Evolutionary conservation across 2,888 invertebrate species (phyloP).

Genomic region (Lycocerus yunnanus): DNA sequence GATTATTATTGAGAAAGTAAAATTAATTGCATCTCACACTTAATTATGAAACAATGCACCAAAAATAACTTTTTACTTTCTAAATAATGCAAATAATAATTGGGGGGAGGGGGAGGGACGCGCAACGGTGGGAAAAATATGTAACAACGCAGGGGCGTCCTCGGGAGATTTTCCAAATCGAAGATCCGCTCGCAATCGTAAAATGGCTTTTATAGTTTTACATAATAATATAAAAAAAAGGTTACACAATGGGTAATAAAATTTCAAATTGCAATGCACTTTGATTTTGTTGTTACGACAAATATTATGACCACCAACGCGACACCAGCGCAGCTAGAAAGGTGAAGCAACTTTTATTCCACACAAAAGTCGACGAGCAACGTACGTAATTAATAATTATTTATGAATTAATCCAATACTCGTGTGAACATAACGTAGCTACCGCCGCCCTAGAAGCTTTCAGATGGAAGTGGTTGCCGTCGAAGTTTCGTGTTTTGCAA

Average conservation of each 20-base stretch:
- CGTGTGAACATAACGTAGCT: not conserved
- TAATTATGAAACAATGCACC: not conserved
- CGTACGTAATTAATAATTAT: not conserved
- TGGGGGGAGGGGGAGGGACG: no score
- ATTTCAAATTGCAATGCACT: not conserved
- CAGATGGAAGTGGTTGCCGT: not conserved
- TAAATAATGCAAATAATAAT: not conserved
- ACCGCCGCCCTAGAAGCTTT: not conserved
- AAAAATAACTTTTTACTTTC: not conserved
- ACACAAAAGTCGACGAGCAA: conserved; percentile 11
- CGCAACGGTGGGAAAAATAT: not conserved
- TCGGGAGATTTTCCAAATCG: not conserved
- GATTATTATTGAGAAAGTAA: not conserved
- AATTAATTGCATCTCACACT: not conserved
- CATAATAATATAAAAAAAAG: no score
- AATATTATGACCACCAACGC: conserved; percentile 9
- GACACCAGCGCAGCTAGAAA: not conserved
- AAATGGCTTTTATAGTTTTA: not conserved
- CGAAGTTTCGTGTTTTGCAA: not conserved
- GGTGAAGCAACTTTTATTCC: conserved; percentile 3
- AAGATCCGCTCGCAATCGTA: not conserved
- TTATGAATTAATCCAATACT: not conserved
- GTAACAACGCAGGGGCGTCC: not conserved
- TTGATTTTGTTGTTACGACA: conserved; percentile 6
- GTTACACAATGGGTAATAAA: not conserved